Evolutionary conservation across 2,888 invertebrate species (phyloP).

Genomic region (Dryomyza anilis): DNA sequence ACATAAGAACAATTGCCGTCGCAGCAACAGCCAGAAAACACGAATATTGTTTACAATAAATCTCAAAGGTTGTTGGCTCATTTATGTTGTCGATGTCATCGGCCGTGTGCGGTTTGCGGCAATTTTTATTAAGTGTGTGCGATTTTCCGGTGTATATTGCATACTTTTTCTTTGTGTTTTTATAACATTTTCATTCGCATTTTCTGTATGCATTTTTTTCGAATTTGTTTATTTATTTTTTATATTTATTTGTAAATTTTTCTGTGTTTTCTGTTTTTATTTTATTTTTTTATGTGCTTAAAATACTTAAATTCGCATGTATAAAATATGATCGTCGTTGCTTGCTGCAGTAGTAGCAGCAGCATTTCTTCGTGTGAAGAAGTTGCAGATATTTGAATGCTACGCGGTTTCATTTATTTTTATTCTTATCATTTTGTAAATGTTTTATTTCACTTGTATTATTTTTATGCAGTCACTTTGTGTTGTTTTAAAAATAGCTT

Average conservation of each 20-base stretch:
- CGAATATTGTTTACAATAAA: neutral
- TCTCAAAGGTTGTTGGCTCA: conserved; percentile 10
- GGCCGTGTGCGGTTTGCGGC: neutral
- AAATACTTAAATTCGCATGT: too few relatives aligned
- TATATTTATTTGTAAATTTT: neutral
- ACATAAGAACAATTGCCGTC: neutral
- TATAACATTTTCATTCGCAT: neutral
- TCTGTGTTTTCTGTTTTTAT: neutral
- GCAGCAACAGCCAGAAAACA: neutral
- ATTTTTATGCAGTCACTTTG: neutral
- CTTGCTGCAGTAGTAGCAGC: neutral
- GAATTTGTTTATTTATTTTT: neutral
- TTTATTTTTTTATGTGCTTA: neutral
- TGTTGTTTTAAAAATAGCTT: conserved; percentile 14
- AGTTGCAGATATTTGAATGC: conserved; percentile 16
- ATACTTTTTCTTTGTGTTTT: neutral
- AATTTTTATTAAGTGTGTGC: neutral
- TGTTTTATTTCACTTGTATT: neutral
- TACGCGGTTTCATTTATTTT: conserved; percentile 9
- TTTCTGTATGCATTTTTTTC: neutral
- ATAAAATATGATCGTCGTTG: too few relatives aligned
- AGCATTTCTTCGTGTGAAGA: neutral
- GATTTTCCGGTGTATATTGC: neutral
- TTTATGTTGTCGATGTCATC: neutral
- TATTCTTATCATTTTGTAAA: neutral